Conservation (phyloP, 92 coral and sea anemone species). For the Virgularia gustaviana region DNA sequence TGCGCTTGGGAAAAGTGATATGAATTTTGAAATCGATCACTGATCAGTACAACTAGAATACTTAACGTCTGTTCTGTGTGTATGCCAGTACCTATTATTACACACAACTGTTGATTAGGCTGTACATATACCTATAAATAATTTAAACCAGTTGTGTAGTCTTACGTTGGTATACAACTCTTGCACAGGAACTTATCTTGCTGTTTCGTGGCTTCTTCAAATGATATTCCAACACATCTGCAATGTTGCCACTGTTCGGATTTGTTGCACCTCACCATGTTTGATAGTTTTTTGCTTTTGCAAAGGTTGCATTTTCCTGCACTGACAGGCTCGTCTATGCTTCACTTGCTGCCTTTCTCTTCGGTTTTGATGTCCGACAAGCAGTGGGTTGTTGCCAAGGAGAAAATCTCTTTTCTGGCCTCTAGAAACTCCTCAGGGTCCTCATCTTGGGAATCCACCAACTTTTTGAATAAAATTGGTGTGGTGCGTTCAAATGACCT, state of each 20-base stretch:
- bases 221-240: neutral
- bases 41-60: too few species aligned
- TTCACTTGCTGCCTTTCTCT: neutral
- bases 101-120: too few species aligned
- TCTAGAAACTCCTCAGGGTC: neutral
- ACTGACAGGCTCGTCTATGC: neutral
- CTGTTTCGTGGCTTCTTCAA: neutral
- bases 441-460: neutral
- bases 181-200: neutral
- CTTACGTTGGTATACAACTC: too few species aligned
- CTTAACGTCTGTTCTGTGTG: too few species aligned
- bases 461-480: slow-evolving; percentile 8
- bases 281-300: neutral
- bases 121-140: too few species aligned
- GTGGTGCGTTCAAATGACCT: slow-evolving; percentile 25
- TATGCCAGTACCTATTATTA: too few species aligned
- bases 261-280: neutral
- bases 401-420: neutral
- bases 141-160: too few species aligned
- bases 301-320: neutral
- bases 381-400: neutral
- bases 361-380: neutral
- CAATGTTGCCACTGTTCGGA: slow-evolving; percentile 3
- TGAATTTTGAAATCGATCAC: too few species aligned
- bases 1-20: too few species aligned